These are phyloP conservation scores for Mastomys natalensis DNA, from an alignment of 2,113 vertebrate genomes.

Conservation along the genomic window DNA sequence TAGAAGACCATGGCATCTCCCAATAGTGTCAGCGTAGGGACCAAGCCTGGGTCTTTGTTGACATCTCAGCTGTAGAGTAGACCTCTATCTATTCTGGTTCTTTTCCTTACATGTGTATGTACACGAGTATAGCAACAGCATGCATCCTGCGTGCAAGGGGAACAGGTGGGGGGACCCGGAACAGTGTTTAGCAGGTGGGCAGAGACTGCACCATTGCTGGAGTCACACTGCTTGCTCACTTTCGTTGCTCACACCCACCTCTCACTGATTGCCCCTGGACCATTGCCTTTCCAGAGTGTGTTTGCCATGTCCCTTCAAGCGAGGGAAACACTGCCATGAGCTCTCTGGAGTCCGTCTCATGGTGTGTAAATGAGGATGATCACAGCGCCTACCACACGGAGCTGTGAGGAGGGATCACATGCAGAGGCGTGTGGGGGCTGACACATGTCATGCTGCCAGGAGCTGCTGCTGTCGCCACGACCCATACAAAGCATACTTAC, in stretches of 20 bases:
- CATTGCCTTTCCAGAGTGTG: neutral
- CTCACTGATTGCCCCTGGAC: neutral
- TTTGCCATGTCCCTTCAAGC: neutral
- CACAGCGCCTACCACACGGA: too few species aligned
- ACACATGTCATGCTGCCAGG: rapidly evolving
- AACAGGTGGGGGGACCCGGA: neutral
- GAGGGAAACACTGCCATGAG: neutral
- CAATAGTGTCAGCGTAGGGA: too few species aligned
- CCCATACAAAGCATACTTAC: neutral
- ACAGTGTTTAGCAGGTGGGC: neutral
- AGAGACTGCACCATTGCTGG: neutral
- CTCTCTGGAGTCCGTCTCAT: neutral
- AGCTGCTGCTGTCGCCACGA: neutral
- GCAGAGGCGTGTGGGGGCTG: neutral
- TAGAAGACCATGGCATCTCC: neutral
- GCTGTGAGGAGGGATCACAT: neutral
- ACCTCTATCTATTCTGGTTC: too few species aligned
- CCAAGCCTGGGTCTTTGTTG: too few species aligned
- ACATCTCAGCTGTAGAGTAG: too few species aligned
- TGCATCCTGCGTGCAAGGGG: rapidly evolving
- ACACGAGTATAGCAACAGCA: too few species aligned
- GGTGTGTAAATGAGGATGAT: neutral
- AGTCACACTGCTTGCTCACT: neutral
- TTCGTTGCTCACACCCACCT: neutral
- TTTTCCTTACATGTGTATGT: too few species aligned